Evolutionary conservation across 2,113 vertebrate species (phyloP).

Genomic region (Callionymus lyra): DNA sequence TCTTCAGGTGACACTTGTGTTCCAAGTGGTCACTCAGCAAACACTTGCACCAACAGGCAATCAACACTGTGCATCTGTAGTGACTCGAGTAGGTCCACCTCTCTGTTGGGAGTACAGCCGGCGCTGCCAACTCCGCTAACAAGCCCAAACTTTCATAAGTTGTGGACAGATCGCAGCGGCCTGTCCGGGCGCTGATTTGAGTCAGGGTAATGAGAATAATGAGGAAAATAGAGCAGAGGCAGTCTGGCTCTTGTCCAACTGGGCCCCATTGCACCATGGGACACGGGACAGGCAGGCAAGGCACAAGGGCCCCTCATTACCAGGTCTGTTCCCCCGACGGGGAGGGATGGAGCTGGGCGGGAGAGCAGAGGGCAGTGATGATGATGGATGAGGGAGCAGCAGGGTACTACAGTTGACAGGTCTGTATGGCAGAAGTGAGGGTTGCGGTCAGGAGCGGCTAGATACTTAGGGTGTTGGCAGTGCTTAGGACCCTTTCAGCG

Average conservation of each 20-base stretch:
- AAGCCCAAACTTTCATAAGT: constrained; percentile 61
- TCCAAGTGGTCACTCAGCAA: constrained; percentile 9
- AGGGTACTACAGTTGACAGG: constrained; percentile 35
- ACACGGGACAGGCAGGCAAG: constrained; percentile 59
- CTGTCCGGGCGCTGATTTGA: constrained; percentile 66
- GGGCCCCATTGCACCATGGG: constrained; percentile 62
- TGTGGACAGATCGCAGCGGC: constrained; percentile 69
- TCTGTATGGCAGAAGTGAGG: constrained; percentile 37
- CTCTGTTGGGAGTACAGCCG: constrained; percentile 33
- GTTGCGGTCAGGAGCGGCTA: constrained; percentile 28
- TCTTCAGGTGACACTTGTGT: constrained; percentile 1
- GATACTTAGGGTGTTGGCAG: constrained; percentile 40
- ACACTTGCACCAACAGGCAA: constrained; percentile 1
- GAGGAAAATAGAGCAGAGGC: constrained; percentile 48
- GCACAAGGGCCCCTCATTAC: constrained; percentile 66
- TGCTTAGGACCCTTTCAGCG: constrained; percentile 25
- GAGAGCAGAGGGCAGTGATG: constrained; percentile 42
- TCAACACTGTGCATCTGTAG: constrained; percentile 12
- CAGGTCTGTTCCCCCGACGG: constrained; percentile 44
- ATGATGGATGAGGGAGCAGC: constrained; percentile 59
- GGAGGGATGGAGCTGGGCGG: constrained; percentile 28
- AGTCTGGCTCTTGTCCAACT: constrained; percentile 59
- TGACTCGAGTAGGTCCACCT: constrained; percentile 35
- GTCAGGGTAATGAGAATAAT: constrained; percentile 71
- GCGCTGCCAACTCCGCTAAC: constrained; percentile 45